Base-by-base conservation (phyloP, 2,888 invertebrate genomes). In the Polyploca ridens region DNA sequence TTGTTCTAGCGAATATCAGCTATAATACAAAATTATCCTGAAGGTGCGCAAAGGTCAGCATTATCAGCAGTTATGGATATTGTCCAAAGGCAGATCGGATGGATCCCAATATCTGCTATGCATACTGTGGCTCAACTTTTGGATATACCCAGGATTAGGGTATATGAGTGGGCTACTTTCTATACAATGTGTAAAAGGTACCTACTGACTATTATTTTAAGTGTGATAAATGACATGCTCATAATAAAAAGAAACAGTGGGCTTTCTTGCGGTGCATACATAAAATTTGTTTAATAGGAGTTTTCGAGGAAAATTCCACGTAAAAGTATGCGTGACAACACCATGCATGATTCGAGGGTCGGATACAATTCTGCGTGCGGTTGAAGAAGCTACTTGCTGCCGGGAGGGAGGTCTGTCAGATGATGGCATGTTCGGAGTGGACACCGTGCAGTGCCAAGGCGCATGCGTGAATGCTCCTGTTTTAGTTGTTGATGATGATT, bases 51-150 rank as follows among this genome's bases (percentile, higher is more conserved):
- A 67, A 79, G 89, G 5, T 83, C 90, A 0, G 90, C 81, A 1
- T 0, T 92, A 1, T 74, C 84, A 5, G 72, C 85, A 0, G 86
- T 85, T 1, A 62, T 91, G 64, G 93, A 92, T 62, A 81, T 93
- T 7, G 93, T 79, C 7, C 93, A 93, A 72, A 83, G 93, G 64
- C 93, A 93, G 72, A 86, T 89, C 0, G 93, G 93, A 33, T 94
- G 93, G 93, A 76, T 94, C 0, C 92, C 92, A 0, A 89, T 93
- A 77, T 87, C 93, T 6, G 92, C 91, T 6, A 91, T 91, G 92
- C 88, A 93, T 68, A 91, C 85, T 73, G 78, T 92, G 5, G 92
- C 93, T 1, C 86, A 90, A 49, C 70, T 91, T 4, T 79, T 93
- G 4, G 72, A 77, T 62, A 74, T 91, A 38, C 93, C 93, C 0